Evolutionary conservation across 2,888 invertebrate species (phyloP).

Genomic region (Napeogenes sylphis): DNA sequence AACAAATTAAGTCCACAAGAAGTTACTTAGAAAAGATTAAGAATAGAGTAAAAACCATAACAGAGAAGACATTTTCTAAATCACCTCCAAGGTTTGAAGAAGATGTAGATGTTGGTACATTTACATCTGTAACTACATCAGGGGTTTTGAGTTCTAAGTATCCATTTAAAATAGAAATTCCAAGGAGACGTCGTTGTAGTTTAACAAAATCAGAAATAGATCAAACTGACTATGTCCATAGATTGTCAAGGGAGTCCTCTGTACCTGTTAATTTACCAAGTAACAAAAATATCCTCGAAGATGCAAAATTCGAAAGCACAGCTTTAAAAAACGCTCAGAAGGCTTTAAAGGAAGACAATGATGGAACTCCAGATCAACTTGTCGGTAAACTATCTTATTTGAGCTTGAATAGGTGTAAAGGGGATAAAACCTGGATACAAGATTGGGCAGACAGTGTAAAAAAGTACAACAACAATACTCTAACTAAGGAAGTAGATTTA

Average conservation of each 20-base stretch:
- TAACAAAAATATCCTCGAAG: conserved; percentile 44
- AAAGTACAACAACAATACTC: conserved; percentile 66
- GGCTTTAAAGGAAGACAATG: conserved; percentile 53
- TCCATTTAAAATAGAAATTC: conserved; percentile 50
- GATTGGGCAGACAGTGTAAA: conserved; percentile 81
- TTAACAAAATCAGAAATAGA: conserved; percentile 84
- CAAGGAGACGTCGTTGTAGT: conserved; percentile 71
- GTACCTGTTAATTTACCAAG: conserved; percentile 67
- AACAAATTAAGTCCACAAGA: conserved; percentile 71
- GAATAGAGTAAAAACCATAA: conserved; percentile 76
- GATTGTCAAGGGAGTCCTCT: conserved; percentile 63
- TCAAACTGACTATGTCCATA: conserved; percentile 78
- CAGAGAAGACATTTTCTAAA: conserved; percentile 76
- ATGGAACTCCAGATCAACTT: conserved; percentile 56
- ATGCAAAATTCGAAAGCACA: conserved; percentile 63
- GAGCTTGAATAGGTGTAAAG: conserved; percentile 70
- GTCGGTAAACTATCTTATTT: conserved; percentile 67
- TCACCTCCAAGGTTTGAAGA: conserved; percentile 64
- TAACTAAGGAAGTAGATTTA: conserved; percentile 44
- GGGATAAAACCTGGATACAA: conserved; percentile 79
- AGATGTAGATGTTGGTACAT: conserved; percentile 77
- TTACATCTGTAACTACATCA: conserved; percentile 85
- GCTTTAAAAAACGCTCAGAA: conserved; percentile 63
- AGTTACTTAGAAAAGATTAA: conserved; percentile 81
- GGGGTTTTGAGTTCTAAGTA: conserved; percentile 80